phyloP scores from a whole-genome alignment of 2,113 vertebrate species.

The Pelecanus crispus region DNA sequence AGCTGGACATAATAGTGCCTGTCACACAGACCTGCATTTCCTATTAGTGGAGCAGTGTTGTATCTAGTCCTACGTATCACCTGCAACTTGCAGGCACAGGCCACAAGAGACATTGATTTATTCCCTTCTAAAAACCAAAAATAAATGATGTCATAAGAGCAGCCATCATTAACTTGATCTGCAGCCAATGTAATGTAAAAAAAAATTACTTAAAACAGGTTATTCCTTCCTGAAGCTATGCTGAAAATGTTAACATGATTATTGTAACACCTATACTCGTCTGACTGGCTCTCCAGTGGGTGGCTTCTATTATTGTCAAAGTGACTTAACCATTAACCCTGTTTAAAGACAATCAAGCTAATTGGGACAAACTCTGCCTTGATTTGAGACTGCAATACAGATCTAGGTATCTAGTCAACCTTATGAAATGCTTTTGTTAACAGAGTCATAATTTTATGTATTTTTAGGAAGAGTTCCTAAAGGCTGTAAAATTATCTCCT shows the following conservation, averaged over 20 bases:
- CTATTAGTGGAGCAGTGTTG: neutral
- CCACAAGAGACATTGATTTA: neutral
- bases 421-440: neutral
- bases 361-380: constrained; percentile 14
- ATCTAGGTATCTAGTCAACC: neutral
- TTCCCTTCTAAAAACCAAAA: neutral
- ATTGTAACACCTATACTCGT: neutral
- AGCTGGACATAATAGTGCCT: neutral
- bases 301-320: constrained; percentile 56
- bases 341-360: constrained; percentile 35
- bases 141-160: neutral
- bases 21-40: neutral
- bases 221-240: constrained; percentile 7
- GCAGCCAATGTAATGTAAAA: neutral
- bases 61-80: neutral
- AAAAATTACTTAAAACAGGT: neutral
- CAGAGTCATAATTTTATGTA: neutral
- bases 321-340: constrained; percentile 41
- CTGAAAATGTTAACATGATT: neutral
- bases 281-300: constrained; percentile 11
- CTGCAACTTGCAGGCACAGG: neutral
- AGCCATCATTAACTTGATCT: neutral
- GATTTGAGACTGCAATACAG: neutral
- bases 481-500: neutral
- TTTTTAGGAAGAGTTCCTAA: neutral